These are phyloP conservation scores for Trogon melanurus DNA, from an alignment of 2,113 vertebrate genomes.

Conservation along the genomic window DNA sequence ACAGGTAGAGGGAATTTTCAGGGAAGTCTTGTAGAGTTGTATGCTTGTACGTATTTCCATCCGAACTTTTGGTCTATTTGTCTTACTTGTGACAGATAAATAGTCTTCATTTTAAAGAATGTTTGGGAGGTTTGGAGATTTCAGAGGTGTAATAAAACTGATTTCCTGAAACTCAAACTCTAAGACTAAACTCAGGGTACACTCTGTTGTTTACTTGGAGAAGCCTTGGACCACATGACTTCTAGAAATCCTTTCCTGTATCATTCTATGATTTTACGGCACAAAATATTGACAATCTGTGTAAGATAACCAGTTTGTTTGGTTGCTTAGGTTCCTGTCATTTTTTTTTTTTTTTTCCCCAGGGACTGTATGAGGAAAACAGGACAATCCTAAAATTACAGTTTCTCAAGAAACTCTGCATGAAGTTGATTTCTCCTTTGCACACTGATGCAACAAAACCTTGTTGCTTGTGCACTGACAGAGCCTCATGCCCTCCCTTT, in stretches of 20 bases:
- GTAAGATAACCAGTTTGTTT: not conserved
- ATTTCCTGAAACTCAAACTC: not conserved
- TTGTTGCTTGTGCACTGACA: not conserved
- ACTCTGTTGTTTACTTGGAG: not conserved
- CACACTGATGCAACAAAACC: accelerated
- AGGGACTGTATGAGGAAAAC: not conserved
- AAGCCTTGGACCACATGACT: accelerated
- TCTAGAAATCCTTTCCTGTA: not conserved
- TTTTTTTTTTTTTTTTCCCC: too few species aligned
- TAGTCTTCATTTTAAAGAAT: not conserved
- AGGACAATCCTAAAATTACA: not conserved
- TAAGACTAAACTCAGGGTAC: not conserved
- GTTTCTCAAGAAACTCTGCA: not conserved
- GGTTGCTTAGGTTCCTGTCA: too few species aligned
- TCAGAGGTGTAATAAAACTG: not conserved
- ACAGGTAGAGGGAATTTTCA: not conserved
- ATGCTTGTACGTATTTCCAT: not conserved
- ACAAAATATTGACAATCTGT: not conserved
- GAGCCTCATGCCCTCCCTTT: not conserved
- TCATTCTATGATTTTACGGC: not conserved
- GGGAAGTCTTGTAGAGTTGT: not conserved
- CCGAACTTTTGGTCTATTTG: not conserved
- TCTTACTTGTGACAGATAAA: not conserved
- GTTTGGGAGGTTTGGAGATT: not conserved
- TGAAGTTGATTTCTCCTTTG: not conserved